These are phyloP conservation scores for Hipparchia semele DNA, from an alignment of 2,888 invertebrate genomes.

Conservation along the genomic window DNA sequence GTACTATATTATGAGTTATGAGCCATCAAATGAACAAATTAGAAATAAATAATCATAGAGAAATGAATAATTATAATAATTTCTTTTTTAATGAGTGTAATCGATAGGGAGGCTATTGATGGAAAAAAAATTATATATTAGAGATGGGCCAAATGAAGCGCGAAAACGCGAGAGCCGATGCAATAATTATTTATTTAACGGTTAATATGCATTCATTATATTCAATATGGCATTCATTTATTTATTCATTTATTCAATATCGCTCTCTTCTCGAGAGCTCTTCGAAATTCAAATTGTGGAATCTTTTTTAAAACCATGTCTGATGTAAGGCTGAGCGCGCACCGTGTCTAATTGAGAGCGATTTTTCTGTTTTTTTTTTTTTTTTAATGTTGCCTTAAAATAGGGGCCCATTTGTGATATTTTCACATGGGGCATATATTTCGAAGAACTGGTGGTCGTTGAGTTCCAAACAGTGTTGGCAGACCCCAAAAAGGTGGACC, in stretches of 20 bases:
- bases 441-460: no score
- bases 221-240: conserved; percentile 28
- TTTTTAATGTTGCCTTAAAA: conserved; percentile 4
- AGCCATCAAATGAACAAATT: neutral
- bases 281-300: conserved; percentile 40
- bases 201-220: conserved; percentile 37
- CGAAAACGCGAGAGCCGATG: conserved; percentile 37
- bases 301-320: conserved; percentile 37
- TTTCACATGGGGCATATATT: neutral
- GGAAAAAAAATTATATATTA: conserved; percentile 36
- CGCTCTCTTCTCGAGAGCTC: conserved; percentile 36
- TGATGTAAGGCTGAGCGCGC: conserved; percentile 27
- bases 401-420: neutral
- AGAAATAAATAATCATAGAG: neutral
- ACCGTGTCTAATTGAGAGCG: conserved; percentile 1
- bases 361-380: conserved; percentile 23
- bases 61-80: conserved; percentile 9
- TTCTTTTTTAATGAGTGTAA: conserved; percentile 25
- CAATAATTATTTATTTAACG: conserved; percentile 41
- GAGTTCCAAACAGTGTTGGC: no score
- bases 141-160: conserved; percentile 35
- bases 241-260: conserved; percentile 36
- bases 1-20: neutral
- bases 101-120: conserved; percentile 30
- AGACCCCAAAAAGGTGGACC: no score